A percentile compares a stretch with the other conserved stretches of the same genome.
phyloP scores from a whole-genome alignment of 1,140 invertebrate genomes.

The Probaryconus sp. region DNA sequence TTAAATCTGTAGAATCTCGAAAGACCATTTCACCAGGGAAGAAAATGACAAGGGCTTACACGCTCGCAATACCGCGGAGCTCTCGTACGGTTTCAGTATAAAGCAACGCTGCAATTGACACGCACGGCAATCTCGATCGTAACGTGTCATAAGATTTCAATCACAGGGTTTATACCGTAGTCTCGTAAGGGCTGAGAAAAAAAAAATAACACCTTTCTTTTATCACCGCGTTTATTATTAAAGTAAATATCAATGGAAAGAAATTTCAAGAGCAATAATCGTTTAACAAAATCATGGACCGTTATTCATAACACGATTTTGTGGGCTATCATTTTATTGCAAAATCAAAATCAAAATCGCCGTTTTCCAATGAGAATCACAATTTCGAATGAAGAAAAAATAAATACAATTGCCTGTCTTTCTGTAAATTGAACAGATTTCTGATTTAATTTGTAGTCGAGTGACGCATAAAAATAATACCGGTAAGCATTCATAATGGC shows the following conservation, averaged over 20 bases:
- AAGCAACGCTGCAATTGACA: constrained; percentile 33
- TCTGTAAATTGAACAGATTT: too few relatives aligned
- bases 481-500: constrained; percentile 16
- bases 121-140: constrained; percentile 26
- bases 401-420: too few relatives aligned
- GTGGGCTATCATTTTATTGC: too few relatives aligned
- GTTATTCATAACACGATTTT: too few relatives aligned
- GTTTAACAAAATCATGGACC: too few relatives aligned
- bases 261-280: too few relatives aligned
- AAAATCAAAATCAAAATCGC: background rate
- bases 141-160: constrained; percentile 38
- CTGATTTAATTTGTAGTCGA: too few relatives aligned
- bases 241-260: too few relatives aligned
- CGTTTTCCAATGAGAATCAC: background rate
- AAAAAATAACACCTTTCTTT: constrained; percentile 20
- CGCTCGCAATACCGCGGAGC: background rate
- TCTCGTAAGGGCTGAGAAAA: background rate
- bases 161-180: constrained; percentile 20
- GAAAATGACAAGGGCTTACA: constrained; percentile 41
- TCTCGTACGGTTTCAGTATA: constrained; percentile 38
- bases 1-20: constrained; percentile 15
- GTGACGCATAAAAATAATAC: too few relatives aligned
- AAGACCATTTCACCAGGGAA: constrained; percentile 18
- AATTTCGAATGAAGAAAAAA: too few relatives aligned
- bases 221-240: constrained; percentile 21